Base-by-base conservation (phyloP, 2,797 vertebrate species). In the Pempheris klunzingeri region DNA sequence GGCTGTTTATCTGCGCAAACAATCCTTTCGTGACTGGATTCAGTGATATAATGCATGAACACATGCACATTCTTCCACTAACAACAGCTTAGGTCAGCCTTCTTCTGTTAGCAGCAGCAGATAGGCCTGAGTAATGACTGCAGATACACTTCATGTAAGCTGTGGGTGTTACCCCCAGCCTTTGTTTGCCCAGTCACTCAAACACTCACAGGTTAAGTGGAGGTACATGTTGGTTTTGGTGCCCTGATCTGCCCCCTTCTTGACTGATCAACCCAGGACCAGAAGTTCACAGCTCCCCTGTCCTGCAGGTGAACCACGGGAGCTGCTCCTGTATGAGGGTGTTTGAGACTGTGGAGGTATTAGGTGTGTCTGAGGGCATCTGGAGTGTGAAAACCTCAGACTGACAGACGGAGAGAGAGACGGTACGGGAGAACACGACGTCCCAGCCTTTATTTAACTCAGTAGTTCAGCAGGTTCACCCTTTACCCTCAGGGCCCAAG, bases 321-420 rank as follows among this genome's bases (percentile, higher is more conserved):
- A 66, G 69, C 46, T 58, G 64, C 36, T 76, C 74, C 69, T 20
- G 50, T 38, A 62, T 75, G 72, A 67, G 57, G 77, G 71, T 77
- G 85, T 85, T 78, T 81, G 36, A 80, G 69, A 47, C 41, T 50
- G 71, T 66, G 14, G 57, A 68, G 73, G 66, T 72, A 49, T 73
- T 57, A 78, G 86, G 86, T 78, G 86, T 92, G 90, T 92, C 87
- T 83, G 63, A 77, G 87, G 82, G 84, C 87, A 82, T 79, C 52
- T 79, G 74, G 73, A 87, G 86, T 82, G 83, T 82, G 70, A 90
- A 78, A 69, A 77, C 43, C 65, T 82, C 84, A 67, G 74, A 79
- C 57, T 87, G 88, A 90, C 84, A 82, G 79, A 78, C 3, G 4
- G 53, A 75, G 77, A 84, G 77, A 84, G 53, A 71, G 74, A 70